These are phyloP conservation scores for Teleogryllus occipitalis DNA, from an alignment of 1,140 invertebrate species.

Conservation along the genomic window DNA sequence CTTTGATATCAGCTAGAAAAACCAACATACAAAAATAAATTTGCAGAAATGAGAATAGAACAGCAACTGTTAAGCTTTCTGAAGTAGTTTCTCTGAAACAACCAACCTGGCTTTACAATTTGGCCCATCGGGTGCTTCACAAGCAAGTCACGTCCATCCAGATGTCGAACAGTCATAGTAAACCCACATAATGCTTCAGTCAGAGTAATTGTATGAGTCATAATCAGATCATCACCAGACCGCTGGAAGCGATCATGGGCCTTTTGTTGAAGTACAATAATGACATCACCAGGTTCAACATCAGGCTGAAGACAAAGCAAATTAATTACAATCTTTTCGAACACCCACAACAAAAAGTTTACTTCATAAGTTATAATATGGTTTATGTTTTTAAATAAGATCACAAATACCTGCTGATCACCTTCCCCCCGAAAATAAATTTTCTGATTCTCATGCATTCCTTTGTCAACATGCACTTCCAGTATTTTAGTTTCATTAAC, in stretches of 20 bases:
- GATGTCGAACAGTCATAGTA: slow-evolving; percentile 66
- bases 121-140: slow-evolving; percentile 63
- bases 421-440: slow-evolving; percentile 81
- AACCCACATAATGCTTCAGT: slow-evolving; percentile 90
- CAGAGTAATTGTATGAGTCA: slow-evolving; percentile 62
- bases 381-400: neutral
- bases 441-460: slow-evolving; percentile 81
- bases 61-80: neutral
- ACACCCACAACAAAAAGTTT: neutral
- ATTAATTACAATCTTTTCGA: neutral
- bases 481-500: slow-evolving; percentile 68
- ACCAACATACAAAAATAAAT: slow-evolving; percentile 37
- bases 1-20: slow-evolving; percentile 58
- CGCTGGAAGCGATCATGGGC: slow-evolving; percentile 70
- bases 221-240: slow-evolving; percentile 63
- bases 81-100: neutral
- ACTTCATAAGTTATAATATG: neutral
- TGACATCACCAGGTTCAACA: slow-evolving; percentile 74
- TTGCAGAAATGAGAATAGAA: neutral
- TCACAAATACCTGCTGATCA: slow-evolving; percentile 58
- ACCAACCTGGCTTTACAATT: slow-evolving; percentile 55
- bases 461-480: slow-evolving; percentile 85
- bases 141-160: slow-evolving; percentile 73
- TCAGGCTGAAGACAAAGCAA: slow-evolving; percentile 52
- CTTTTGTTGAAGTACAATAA: slow-evolving; percentile 78